These are phyloP conservation scores for Cyanoramphus novaezelandiae DNA, from an alignment of 2,113 vertebrate genomes.

Conservation along the genomic window DNA sequence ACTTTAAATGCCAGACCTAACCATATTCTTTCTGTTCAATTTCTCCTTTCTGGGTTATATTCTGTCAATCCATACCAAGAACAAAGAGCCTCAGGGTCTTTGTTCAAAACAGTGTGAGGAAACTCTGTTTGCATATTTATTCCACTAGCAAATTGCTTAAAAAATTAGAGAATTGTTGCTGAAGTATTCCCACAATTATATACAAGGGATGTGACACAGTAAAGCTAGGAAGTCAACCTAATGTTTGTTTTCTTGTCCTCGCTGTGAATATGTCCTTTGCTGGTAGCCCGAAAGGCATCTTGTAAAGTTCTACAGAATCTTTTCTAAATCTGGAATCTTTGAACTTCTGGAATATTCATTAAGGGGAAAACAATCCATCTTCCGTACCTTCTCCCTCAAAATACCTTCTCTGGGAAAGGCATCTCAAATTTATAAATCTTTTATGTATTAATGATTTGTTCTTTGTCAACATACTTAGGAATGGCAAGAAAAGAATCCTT, in stretches of 20 bases:
- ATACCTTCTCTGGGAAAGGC: neutral
- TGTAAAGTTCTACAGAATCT: neutral
- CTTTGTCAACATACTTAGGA: neutral
- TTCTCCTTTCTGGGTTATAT: neutral
- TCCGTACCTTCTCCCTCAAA: neutral
- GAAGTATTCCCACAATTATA: neutral
- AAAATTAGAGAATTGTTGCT: neutral
- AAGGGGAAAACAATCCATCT: neutral
- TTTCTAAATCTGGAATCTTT: neutral
- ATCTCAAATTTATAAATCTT: neutral
- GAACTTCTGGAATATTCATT: neutral
- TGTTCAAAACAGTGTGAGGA: neutral
- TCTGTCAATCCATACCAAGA: neutral
- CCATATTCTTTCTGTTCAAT: neutral
- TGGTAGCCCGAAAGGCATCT: neutral
- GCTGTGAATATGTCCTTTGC: fast-evolving
- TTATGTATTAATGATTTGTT: neutral
- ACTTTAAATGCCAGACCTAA: neutral
- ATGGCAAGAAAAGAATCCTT: neutral
- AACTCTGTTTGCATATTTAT: neutral
- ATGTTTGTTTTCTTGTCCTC: neutral
- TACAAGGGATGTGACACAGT: neutral
- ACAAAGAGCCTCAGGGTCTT: neutral
- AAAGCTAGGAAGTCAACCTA: neutral
- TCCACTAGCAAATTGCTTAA: neutral